Conservation (phyloP, 2,113 vertebrate species). For the Psilopsiagon aymara region DNA sequence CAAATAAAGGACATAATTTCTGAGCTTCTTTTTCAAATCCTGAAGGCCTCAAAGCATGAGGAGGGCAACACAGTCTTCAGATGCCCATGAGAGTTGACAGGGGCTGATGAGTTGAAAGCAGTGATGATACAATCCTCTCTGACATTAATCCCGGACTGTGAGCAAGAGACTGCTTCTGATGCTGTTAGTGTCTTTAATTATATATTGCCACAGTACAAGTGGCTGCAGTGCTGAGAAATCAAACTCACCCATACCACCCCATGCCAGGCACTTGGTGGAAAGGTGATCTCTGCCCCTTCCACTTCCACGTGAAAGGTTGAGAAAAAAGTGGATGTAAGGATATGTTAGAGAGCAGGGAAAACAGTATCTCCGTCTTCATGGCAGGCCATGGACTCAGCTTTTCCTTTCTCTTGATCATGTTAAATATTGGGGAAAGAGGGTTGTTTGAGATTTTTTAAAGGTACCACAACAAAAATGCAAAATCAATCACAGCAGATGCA, state of each 20-base stretch:
- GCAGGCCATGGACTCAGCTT: background rate
- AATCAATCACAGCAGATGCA: background rate
- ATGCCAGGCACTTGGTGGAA: background rate
- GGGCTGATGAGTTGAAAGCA: slow-evolving; percentile 7
- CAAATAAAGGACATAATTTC: background rate
- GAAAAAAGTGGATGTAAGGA: background rate
- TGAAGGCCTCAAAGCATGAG: background rate
- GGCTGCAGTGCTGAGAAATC: background rate
- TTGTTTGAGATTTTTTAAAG: background rate
- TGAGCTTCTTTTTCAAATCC: background rate
- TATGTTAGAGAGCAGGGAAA: background rate
- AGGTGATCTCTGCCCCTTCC: background rate
- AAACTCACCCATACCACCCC: background rate
- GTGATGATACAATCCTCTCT: background rate
- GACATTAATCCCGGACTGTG: slow-evolving; percentile 19
- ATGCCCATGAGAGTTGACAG: background rate
- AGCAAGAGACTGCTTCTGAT: background rate
- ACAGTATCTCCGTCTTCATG: background rate
- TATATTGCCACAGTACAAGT: background rate
- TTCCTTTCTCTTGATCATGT: background rate
- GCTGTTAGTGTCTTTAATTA: background rate
- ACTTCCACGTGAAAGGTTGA: background rate
- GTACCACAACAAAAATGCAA: background rate
- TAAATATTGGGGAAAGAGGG: background rate
- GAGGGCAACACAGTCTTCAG: background rate